A percentile compares a stretch with the other conserved stretches of the same genome.
Evolutionary conservation across 2,113 vertebrate genomes (phyloP).

Genomic region (Ictalurus furcatus): DNA sequence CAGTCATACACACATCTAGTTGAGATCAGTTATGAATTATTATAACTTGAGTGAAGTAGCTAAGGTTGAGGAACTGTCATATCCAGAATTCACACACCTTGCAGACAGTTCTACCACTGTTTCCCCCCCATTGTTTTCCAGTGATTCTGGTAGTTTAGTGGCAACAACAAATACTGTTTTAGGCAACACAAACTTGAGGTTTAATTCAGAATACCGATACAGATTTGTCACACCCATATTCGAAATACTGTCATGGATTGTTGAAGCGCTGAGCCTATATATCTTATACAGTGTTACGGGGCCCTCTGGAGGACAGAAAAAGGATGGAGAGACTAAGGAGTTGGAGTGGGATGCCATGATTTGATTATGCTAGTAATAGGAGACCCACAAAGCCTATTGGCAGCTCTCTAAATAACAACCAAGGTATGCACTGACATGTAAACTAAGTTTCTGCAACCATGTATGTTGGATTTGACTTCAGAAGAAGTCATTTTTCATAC

Average conservation of each 20-base stretch:
- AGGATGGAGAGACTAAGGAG: neutral
- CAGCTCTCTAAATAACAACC: neutral
- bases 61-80: neutral
- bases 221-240: neutral
- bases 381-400: too few species aligned
- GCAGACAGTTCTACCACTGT: neutral
- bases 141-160: neutral
- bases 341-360: neutral
- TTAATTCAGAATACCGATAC: neutral
- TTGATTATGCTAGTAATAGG: neutral
- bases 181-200: neutral
- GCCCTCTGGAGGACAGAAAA: constrained; percentile 7
- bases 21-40: neutral
- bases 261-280: neutral
- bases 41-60: neutral
- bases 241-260: neutral
- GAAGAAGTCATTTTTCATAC: neutral
- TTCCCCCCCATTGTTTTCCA: neutral
- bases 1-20: too few species aligned
- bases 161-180: neutral
- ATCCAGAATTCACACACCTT: neutral
- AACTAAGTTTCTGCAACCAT: neutral
- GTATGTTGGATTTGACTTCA: neutral
- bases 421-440: too few species aligned
- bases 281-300: neutral